Conservation (phyloP, 2,888 invertebrate genomes). For the Xestia rhomboidea region DNA sequence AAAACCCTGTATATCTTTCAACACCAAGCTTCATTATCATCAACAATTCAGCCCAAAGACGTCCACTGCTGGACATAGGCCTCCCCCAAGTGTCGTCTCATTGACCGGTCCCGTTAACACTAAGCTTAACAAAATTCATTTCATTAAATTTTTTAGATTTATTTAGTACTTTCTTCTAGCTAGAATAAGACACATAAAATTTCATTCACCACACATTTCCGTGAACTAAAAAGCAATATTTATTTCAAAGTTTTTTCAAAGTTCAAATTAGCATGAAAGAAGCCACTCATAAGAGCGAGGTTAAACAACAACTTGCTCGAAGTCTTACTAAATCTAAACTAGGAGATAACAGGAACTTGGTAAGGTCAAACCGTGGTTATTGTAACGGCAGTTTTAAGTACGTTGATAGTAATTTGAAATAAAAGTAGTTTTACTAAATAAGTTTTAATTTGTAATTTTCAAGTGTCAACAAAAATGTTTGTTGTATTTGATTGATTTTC, state of each 20-base stretch:
- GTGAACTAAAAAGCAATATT: not conserved
- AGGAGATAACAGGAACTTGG: not conserved
- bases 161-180: not conserved
- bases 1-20: no score
- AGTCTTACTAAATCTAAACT: constrained; percentile 12
- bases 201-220: not conserved
- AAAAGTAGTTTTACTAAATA: not conserved
- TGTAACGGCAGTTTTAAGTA: not conserved
- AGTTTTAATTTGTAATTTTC: not conserved
- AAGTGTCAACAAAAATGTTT: not conserved
- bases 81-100: no score
- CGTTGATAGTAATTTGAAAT: not conserved
- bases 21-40: no score
- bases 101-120: no score
- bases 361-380: not conserved
- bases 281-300: constrained; percentile 8
- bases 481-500: not conserved
- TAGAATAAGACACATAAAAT: not conserved
- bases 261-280: constrained; percentile 7
- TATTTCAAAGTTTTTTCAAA: not conserved
- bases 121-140: no score
- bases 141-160: not conserved
- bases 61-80: no score
- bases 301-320: not conserved
- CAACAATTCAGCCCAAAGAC: no score